Evolutionary conservation across 2,888 invertebrate species (phyloP).

Genomic region (Tipula helvola): DNA sequence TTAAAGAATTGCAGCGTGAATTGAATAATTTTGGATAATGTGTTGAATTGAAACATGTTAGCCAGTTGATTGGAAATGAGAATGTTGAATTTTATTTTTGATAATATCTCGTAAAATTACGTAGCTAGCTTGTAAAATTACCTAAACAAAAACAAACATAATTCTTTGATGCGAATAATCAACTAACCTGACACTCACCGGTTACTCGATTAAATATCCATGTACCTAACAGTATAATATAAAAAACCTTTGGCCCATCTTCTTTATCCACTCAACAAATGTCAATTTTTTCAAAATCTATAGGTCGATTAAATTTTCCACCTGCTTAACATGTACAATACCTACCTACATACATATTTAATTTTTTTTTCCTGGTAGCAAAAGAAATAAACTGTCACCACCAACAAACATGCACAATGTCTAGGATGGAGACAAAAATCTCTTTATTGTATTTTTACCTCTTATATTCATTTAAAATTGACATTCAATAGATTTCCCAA

Average conservation of each 20-base stretch:
- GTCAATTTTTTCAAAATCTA: background rate
- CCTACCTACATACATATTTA: background rate
- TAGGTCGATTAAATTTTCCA: background rate
- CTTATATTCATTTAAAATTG: background rate
- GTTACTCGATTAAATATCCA: background rate
- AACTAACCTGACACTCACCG: background rate
- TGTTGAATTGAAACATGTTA: no score
- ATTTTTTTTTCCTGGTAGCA: background rate
- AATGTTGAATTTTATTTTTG: no score
- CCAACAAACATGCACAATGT: background rate
- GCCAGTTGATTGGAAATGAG: no score
- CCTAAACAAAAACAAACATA: no score
- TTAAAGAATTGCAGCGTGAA: no score
- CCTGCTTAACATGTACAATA: background rate
- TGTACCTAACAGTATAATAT: background rate
- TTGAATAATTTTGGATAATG: no score
- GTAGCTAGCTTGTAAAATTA: no score
- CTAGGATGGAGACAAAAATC: background rate
- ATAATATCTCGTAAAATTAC: no score
- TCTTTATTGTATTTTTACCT: background rate
- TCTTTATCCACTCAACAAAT: background rate
- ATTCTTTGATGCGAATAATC: no score
- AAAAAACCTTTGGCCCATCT: background rate
- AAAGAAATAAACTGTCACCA: background rate
- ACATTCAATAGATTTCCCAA: constrained; percentile 4